Evolutionary conservation across 2,797 vertebrate species (phyloP), one percentile per base, ranked within the genome.

Genomic region (Sylvilagus floridanus): DNA sequence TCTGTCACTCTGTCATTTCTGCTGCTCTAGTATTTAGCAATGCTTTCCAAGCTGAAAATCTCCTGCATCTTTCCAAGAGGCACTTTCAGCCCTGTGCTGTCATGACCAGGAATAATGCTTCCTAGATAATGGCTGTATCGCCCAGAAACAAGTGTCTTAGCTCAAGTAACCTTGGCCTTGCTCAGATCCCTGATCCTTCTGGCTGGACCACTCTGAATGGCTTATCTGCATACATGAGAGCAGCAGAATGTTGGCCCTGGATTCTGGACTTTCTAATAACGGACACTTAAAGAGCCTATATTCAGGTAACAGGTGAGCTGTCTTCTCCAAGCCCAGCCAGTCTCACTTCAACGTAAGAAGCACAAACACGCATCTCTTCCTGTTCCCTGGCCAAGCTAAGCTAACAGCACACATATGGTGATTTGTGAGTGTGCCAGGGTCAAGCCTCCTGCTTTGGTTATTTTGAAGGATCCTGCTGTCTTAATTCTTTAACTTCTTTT

Each of bases 71-170:
- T 89, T 91, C 87, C n/a, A 63, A 63, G 71, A 95, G 84, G 91
- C 88, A 73, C 42, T 28, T 22, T 30, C 62, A 24, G 42, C 17
- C 42, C 17, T 50, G 8, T 12, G 52, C 32, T 77, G 75, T 84
- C n/a, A 54, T 88, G 93, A 88, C 82, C 28, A 93, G 87, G 30
- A 96, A 57, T 50, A 77, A 72, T 76, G 35, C 71, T 75, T 52
- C 42, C 30, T 19, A 78, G 22, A 60, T 17, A 77, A 54, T 0
- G 37, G 30, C n/a, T 60, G 0, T 35, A 17, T 73, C 52, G 16
- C 24, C 22, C 68, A 75, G 79, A 21, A 50, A 42, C 37, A 66
- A 54, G 5, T 17, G 24, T 32, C 60, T 84, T 76, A 32, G 32
- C 72, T 62, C 35, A 52, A 50, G 35, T n/a, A n/a, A 63, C 28